Evolutionary conservation across 2,797 vertebrate genomes (phyloP), one percentile per base, ranked within the genome.

Genomic region (Lithobates pipiens): DNA sequence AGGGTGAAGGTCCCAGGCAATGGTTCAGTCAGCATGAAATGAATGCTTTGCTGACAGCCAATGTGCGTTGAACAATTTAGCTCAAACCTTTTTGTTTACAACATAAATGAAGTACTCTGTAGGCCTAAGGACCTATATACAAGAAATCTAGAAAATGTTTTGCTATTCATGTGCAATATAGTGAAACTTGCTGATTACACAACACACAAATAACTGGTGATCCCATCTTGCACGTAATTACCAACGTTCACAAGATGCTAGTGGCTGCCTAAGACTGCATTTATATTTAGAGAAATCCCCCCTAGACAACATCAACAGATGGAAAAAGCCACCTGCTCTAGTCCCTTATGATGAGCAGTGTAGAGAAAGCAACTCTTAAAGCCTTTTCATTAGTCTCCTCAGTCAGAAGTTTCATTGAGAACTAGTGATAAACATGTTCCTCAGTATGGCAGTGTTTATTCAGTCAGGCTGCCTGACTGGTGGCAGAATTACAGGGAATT

Each of bases 391-490:
- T 76, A 23, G 23, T 63, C 18, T 21, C 50, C 18, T 54, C 21
- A 54, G 15, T 61, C 54, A 23, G 21, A n/a, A 23, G 27, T 34
- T 76, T 34, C 74, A 16, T 57, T 32, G 29, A 34, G 70, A 10
- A 25, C 29, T 76, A 76, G 70, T 21, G 27, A 61, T 76, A 76
- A 61, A 29, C 75, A 61, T 5, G 27, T 57, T 76, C 32, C 57
- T 76, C 54, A 76, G 21, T 10, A 61, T 36, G 50, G 75, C 23
- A 34, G 75, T 76, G 54, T 76, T 61, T 76, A 36, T 61, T 57
- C 50, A 61, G 25, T 67, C 36, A 78, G 76, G 34, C 61, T 78
- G 29, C 32, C 73, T 72, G 36, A n/a, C 61, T 36, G 75, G 75
- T 13, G 18, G 27, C 16, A 36, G 75, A 61, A 61, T 76, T 36